Evolutionary conservation across 2,888 invertebrate species (phyloP).

Genomic region (Drosophila multiciliata): DNA sequence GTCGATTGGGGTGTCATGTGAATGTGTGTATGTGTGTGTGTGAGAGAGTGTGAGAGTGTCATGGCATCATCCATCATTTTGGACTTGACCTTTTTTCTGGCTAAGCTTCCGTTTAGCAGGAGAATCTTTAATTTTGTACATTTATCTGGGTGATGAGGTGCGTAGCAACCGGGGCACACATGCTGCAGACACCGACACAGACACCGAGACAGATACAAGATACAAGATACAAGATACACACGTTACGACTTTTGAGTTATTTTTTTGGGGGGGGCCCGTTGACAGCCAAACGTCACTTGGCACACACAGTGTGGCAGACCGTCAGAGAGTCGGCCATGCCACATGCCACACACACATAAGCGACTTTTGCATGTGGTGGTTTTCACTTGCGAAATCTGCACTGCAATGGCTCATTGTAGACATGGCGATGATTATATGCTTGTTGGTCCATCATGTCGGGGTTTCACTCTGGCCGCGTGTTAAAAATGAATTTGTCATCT

Average conservation of each 20-base stretch:
- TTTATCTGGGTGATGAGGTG: conserved; percentile 65
- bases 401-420: conserved; percentile 73
- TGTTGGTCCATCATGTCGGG: conserved; percentile 55
- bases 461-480: conserved; percentile 75
- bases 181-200: conserved; percentile 50
- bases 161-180: conserved; percentile 54
- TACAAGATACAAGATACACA: conserved; percentile 50
- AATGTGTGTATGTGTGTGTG: conserved; percentile 14
- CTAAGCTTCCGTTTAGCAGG: conserved; percentile 76
- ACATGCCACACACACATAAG: conserved; percentile 36
- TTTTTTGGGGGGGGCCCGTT: conserved; percentile 54
- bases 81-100: conserved; percentile 85
- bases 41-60: conserved; percentile 54
- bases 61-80: conserved; percentile 85
- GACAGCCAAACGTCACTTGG: conserved; percentile 74
- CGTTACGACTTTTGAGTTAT: conserved; percentile 53
- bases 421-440: conserved; percentile 66
- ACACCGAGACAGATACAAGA: conserved; percentile 28
- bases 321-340: conserved; percentile 23
- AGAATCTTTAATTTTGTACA: conserved; percentile 79
- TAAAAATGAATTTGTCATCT: conserved; percentile 83
- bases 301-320: conserved; percentile 35
- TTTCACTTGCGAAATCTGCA: conserved; percentile 50
- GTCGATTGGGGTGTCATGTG: conserved; percentile 58
- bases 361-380: conserved; percentile 47